Evolutionary conservation across 2,113 vertebrate genomes (phyloP).

Genomic region (human (Homo sapiens)): GRCh38 chr13:38245501-38246000

Average conservation of each 20-base stretch:
- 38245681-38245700: background rate
- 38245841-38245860: background rate
- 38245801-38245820: constrained; percentile 32
- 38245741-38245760: background rate
- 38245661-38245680: background rate
- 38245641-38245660: background rate
- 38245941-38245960: background rate
- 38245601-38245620: background rate
- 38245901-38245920: background rate
- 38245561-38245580: background rate
- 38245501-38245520: background rate
- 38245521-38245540: background rate
- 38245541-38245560: background rate
- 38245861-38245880: constrained; percentile 37
- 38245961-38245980: background rate
- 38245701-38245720: background rate
- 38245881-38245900: background rate
- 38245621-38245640: background rate
- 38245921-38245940: constrained; percentile 29
- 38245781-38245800: background rate
- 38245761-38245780: background rate
- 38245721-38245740: background rate
- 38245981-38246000: background rate
- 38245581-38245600: background rate
- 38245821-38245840: background rate